Conservation (phyloP, 2,888 invertebrate genomes). For the Eristalis tenax region DNA sequence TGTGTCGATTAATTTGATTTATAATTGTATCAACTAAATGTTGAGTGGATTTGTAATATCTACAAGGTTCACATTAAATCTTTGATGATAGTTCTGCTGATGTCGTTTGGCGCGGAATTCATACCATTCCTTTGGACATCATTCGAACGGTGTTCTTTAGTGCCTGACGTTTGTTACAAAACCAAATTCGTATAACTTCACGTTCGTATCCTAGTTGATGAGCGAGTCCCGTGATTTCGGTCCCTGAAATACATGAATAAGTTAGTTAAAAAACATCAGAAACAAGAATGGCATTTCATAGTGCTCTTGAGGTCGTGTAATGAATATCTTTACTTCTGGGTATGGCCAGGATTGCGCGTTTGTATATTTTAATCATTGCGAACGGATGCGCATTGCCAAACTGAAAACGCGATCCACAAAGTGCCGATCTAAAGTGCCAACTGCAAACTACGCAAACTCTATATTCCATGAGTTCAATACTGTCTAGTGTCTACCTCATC, state of each 20-base stretch:
- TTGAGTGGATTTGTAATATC: conserved; percentile 23
- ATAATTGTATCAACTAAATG: conserved; percentile 35
- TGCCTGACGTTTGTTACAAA: conserved; percentile 99
- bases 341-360: no score
- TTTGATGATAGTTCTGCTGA: conserved; percentile 7
- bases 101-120: conserved; percentile 75
- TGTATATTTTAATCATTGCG: no score
- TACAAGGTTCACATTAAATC: conserved; percentile 34
- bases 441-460: no score
- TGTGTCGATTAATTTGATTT: conserved; percentile 25
- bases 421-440: no score
- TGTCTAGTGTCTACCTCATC: no score
- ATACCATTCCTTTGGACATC: conserved; percentile 94
- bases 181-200: conserved; percentile 99
- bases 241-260: conserved; percentile 85
- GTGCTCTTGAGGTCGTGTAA: no score
- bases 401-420: no score
- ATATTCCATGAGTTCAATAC: no score
- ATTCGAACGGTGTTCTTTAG: conserved; percentile 98
- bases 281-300: no score
- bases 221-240: conserved; percentile 97
- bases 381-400: no score
- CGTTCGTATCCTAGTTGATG: conserved; percentile 98
- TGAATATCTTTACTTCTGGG: no score
- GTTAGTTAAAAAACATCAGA: no score